These are phyloP conservation scores for Aplysina aerophoba DNA, from an alignment of 37 sponge, comb jelly and placozoan species.

Conservation along the genomic window DNA sequence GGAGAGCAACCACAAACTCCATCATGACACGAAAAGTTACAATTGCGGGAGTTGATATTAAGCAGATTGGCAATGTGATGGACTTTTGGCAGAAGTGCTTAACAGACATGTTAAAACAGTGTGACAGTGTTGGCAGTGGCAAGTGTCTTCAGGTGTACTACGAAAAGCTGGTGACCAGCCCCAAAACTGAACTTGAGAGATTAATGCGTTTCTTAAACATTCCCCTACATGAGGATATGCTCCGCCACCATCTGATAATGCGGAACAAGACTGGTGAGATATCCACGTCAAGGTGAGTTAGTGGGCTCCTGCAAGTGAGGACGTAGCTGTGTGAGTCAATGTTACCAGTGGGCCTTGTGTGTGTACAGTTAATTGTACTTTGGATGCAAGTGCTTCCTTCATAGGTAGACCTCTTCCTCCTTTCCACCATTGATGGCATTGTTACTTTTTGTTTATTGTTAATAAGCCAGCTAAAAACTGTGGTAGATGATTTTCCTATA, in stretches of 20 bases:
- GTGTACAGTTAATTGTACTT: too few species aligned
- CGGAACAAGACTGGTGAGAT: conserved; percentile 48
- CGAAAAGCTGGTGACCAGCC: conserved; percentile 73
- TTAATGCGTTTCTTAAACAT: conserved; percentile 66
- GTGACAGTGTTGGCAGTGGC: not conserved
- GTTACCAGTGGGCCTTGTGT: too few species aligned
- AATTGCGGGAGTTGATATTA: conserved; percentile 80
- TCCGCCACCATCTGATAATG: conserved; percentile 74
- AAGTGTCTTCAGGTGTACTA: conserved; percentile 73
- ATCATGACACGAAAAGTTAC: conserved; percentile 83
- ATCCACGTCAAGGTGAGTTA: conserved; percentile 71
- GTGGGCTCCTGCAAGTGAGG: not conserved
- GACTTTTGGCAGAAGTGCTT: conserved; percentile 82
- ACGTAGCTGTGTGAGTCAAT: too few species aligned
- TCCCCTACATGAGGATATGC: conserved; percentile 79
- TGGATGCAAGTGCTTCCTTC: too few species aligned
- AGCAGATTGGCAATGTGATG: conserved; percentile 58
- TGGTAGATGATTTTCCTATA: not conserved
- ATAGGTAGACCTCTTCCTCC: too few species aligned
- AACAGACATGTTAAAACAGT: conserved; percentile 59
- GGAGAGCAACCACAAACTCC: conserved; percentile 87
- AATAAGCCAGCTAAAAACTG: too few species aligned
- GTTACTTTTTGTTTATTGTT: too few species aligned
- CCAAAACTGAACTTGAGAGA: conserved; percentile 57
- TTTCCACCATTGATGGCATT: not conserved